phyloP scores from a whole-genome alignment of 2,113 vertebrate genomes.

The Apteryx owenii region DNA sequence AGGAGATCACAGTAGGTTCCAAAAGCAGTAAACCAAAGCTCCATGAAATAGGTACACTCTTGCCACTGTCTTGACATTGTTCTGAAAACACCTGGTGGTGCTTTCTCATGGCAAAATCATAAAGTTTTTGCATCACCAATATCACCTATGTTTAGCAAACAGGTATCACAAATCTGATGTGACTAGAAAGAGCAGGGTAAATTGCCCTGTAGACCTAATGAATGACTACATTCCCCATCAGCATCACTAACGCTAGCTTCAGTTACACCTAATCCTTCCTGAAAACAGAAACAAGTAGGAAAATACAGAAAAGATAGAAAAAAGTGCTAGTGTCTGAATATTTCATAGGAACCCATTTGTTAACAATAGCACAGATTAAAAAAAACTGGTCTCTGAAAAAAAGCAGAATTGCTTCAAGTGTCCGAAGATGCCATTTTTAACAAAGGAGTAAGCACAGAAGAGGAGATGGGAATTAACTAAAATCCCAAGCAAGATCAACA shows the following conservation, averaged over 20 bases:
- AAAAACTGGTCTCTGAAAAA: background rate
- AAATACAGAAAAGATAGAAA: background rate
- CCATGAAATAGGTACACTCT: background rate
- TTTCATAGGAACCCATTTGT: background rate
- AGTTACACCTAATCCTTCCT: background rate
- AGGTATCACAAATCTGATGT: background rate
- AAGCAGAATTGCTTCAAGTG: background rate
- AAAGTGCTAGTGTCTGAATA: background rate
- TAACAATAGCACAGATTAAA: background rate
- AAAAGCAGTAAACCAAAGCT: background rate
- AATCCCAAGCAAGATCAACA: background rate
- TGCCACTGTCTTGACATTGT: background rate
- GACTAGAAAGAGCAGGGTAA: background rate
- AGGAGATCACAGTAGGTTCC: background rate
- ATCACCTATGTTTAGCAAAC: background rate
- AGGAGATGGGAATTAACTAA: background rate
- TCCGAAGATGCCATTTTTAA: background rate
- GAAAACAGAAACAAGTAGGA: background rate
- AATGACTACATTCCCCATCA: background rate
- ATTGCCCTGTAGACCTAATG: background rate
- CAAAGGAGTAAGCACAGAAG: background rate
- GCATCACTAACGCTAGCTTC: background rate
- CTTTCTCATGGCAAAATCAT: background rate
- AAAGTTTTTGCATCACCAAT: background rate
- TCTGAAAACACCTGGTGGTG: background rate